Percentiles rank a stretch among this genome's conserved stretches.
These are phyloP conservation scores for Limnephilus rhombicus DNA, from an alignment of 2,888 invertebrate genomes.

Conservation along the genomic window DNA sequence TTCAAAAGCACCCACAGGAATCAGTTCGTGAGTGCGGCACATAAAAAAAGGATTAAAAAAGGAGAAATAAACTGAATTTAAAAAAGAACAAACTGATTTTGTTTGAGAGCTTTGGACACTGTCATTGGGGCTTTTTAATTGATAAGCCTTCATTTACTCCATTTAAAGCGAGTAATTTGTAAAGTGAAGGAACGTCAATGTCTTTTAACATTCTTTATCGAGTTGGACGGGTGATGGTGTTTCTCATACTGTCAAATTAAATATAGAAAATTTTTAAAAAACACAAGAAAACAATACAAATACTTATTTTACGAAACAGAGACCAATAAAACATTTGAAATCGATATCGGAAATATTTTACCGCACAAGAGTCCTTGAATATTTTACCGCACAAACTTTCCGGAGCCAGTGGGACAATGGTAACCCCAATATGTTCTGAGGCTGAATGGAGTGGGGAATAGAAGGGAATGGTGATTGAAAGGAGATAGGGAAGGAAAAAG, in stretches of 20 bases:
- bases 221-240: background rate
- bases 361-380: too few relatives aligned
- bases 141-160: constrained; percentile 44
- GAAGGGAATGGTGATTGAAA: too few relatives aligned
- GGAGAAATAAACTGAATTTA: constrained; percentile 35
- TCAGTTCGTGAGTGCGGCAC: constrained; percentile 27
- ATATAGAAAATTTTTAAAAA: background rate
- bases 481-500: too few relatives aligned
- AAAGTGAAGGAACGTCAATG: constrained; percentile 30
- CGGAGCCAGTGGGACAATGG: too few relatives aligned
- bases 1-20: background rate
- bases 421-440: too few relatives aligned
- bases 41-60: background rate
- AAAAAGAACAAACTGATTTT: constrained; percentile 18
- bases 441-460: too few relatives aligned
- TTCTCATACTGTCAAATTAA: background rate
- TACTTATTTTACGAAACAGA: too few relatives aligned
- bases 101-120: constrained; percentile 24
- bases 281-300: background rate
- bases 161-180: constrained; percentile 42
- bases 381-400: too few relatives aligned
- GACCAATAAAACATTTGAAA: too few relatives aligned
- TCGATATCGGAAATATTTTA: too few relatives aligned
- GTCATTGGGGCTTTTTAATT: constrained; percentile 35
- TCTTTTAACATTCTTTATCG: constrained; percentile 8